Evolutionary conservation across 2,888 invertebrate genomes (phyloP).

Genomic region (Thymelicus sylvestris): DNA sequence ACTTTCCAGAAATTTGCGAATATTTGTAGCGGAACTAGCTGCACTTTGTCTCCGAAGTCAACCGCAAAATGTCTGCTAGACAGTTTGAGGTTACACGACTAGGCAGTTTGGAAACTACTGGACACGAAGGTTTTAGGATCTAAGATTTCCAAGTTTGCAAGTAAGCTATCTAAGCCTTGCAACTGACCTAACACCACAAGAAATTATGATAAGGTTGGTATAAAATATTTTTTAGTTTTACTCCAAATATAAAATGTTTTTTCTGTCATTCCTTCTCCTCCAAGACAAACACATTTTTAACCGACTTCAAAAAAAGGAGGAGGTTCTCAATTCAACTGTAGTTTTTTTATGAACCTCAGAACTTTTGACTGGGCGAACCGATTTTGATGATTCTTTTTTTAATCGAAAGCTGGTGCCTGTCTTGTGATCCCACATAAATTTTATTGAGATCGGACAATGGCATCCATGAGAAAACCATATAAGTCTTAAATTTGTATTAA

Average conservation of each 20-base stretch:
- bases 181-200: not conserved
- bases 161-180: slow-evolving; percentile 1
- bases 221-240: no score
- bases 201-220: not conserved
- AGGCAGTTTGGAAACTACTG: slow-evolving; percentile 25
- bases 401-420: no score
- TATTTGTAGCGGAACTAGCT: slow-evolving; percentile 34
- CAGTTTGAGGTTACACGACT: slow-evolving; percentile 28
- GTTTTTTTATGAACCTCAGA: no score
- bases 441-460: no score
- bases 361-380: no score
- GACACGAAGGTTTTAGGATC: slow-evolving; percentile 12
- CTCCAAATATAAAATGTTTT: not conserved
- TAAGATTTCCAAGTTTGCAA: slow-evolving; percentile 20
- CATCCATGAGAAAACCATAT: no score
- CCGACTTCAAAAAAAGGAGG: no score
- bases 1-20: slow-evolving; percentile 27
- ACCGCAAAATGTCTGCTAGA: slow-evolving; percentile 33
- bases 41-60: slow-evolving; percentile 22
- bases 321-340: no score
- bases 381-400: no score
- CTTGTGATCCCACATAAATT: no score
- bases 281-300: no score
- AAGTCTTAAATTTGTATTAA: no score
- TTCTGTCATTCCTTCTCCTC: not conserved